These are phyloP conservation scores for Cyphomyrmex costatus DNA, from an alignment of 1,140 invertebrate genomes.

Conservation along the genomic window DNA sequence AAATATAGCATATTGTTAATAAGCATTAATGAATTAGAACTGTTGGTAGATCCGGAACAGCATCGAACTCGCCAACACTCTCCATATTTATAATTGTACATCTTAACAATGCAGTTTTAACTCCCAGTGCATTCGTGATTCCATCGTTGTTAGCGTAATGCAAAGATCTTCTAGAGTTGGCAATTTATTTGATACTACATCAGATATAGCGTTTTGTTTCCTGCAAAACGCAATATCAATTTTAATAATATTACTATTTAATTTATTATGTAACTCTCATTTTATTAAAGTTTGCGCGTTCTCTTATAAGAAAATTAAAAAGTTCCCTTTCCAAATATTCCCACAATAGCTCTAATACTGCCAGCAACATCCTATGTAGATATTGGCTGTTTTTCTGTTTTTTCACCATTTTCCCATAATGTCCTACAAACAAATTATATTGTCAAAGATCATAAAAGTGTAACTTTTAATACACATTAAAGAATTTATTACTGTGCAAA, in stretches of 20 bases:
- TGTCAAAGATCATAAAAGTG: background rate
- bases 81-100: constrained; percentile 92
- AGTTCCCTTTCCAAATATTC: constrained; percentile 93
- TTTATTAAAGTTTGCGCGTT: background rate
- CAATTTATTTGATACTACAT: constrained; percentile 89
- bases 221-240: constrained; percentile 84
- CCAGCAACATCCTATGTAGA: constrained; percentile 96
- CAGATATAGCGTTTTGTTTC: constrained; percentile 93
- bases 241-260: constrained; percentile 38
- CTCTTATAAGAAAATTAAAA: constrained; percentile 4
- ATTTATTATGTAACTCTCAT: background rate
- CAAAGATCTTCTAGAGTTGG: constrained; percentile 96
- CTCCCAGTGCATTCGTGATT: constrained; percentile 93
- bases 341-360: constrained; percentile 93
- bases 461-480: background rate
- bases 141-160: constrained; percentile 91
- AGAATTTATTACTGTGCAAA: background rate
- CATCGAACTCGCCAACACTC: constrained; percentile 91
- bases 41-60: constrained; percentile 64
- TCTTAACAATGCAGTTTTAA: constrained; percentile 89
- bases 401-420: constrained; percentile 94
- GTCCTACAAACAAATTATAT: constrained; percentile 83
- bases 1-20: background rate
- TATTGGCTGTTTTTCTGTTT: constrained; percentile 97
- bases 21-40: constrained; percentile 21